Percentiles rank a stretch among this genome's conserved stretches.
These are phyloP conservation scores for Gephyroberyx darwinii DNA, from an alignment of 2,797 vertebrate species.

Conservation along the genomic window DNA sequence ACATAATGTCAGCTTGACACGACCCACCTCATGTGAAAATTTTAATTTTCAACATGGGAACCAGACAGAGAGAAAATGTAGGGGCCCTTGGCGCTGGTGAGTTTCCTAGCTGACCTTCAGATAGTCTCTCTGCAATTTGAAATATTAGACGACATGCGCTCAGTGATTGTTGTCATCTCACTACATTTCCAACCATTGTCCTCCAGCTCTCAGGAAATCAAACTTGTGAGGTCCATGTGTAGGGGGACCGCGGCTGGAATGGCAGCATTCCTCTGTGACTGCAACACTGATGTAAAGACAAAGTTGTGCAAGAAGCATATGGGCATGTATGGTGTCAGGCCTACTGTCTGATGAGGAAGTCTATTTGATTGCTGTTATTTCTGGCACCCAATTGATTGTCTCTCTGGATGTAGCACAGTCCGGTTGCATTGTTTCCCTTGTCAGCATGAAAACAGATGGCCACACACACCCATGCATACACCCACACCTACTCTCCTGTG, in stretches of 20 bases:
- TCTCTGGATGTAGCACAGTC: slow-evolving; percentile 51
- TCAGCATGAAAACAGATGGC: slow-evolving; percentile 64
- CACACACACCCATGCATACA: slow-evolving; percentile 31
- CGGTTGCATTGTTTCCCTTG: slow-evolving; percentile 62
- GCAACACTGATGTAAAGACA: slow-evolving; percentile 14
- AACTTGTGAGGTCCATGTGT: slow-evolving; percentile 3
- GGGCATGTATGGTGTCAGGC: not conserved
- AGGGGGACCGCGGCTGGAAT: slow-evolving; percentile 5
- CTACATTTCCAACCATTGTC: slow-evolving; percentile 39
- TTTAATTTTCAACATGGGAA: slow-evolving; percentile 51
- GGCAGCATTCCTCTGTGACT: slow-evolving; percentile 38
- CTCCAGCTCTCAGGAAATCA: slow-evolving; percentile 19
- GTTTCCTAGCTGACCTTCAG: slow-evolving; percentile 41
- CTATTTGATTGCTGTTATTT: slow-evolving; percentile 41
- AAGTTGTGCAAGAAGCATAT: slow-evolving; percentile 18
- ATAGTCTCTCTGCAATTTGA: slow-evolving; percentile 39
- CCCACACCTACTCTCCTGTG: slow-evolving; percentile 30
- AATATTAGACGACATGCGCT: slow-evolving; percentile 39
- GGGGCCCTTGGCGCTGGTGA: slow-evolving; percentile 35
- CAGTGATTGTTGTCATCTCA: slow-evolving; percentile 16
- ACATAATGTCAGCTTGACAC: not conserved
- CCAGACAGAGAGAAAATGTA: slow-evolving; percentile 24
- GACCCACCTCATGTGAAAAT: slow-evolving; percentile 2
- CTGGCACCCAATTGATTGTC: slow-evolving; percentile 35
- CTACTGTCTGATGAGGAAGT: slow-evolving; percentile 52